Conservation (phyloP, 2,113 vertebrate genomes). For the Alosa alosa region DNA sequence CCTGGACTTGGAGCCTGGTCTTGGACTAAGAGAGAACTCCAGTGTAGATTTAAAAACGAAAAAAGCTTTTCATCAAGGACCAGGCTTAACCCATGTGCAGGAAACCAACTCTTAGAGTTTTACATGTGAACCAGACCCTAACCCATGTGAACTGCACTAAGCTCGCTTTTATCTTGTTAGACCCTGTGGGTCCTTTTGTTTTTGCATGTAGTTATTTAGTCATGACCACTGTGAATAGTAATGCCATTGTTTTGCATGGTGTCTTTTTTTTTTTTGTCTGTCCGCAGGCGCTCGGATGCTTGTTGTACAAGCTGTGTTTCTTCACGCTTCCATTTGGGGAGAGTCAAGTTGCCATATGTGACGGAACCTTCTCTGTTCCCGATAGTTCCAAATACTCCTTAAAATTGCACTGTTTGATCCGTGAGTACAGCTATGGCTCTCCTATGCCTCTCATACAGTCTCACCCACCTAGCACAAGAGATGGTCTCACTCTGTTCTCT, state of each 20-base stretch:
- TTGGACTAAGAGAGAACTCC: too few species aligned
- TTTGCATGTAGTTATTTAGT: background rate
- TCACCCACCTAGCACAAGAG: background rate
- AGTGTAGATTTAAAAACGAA: background rate
- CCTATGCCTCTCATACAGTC: background rate
- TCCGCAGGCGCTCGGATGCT: slow-evolving; percentile 91
- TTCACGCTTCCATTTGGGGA: slow-evolving; percentile 97
- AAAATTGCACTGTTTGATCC: slow-evolving; percentile 88
- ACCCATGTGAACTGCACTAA: background rate
- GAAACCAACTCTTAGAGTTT: background rate
- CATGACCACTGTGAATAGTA: background rate
- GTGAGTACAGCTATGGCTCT: slow-evolving; percentile 73
- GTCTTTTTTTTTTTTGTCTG: slow-evolving; percentile 37
- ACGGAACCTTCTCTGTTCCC: slow-evolving; percentile 91
- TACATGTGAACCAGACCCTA: background rate
- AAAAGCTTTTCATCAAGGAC: too few species aligned
- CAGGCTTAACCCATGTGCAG: too few species aligned
- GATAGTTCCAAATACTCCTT: slow-evolving; percentile 91
- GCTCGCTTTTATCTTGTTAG: background rate
- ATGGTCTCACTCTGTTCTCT: background rate
- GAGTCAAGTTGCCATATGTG: slow-evolving; percentile 98
- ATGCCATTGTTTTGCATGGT: background rate
- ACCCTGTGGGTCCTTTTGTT: background rate
- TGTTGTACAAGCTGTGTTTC: slow-evolving; percentile 99
- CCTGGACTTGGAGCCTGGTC: too few species aligned